These are phyloP conservation scores for Hydractinia symbiolongicarpus DNA, from an alignment of 30 jellyfish, hydroid and myxozoan species.

Conservation along the genomic window DNA sequence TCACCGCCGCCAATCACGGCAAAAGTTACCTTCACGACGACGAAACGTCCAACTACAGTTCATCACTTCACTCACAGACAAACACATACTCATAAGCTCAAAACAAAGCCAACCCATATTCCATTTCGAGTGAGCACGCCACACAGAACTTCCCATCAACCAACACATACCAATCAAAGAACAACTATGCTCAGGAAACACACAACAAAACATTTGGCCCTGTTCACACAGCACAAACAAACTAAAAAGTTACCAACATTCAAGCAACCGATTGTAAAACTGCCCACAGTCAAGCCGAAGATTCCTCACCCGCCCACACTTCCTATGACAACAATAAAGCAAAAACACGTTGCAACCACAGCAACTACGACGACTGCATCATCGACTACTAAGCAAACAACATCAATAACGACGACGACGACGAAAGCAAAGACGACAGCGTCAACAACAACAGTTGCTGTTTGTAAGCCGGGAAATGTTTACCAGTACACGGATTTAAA, in stretches of 20 bases:
- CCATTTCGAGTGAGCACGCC: neutral
- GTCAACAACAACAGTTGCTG: slow-evolving; percentile 33
- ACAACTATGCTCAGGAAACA: neutral
- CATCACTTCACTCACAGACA: neutral
- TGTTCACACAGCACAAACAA: slow-evolving; percentile 1
- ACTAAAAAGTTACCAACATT: neutral
- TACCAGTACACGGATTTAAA: slow-evolving; percentile 68
- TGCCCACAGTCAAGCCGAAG: neutral
- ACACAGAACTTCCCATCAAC: slow-evolving; percentile 14
- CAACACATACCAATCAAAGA: slow-evolving; percentile 11
- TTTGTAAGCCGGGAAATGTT: slow-evolving; percentile 64
- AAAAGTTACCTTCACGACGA: slow-evolving; percentile 40
- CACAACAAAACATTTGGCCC: neutral
- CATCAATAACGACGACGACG: slow-evolving; percentile 23
- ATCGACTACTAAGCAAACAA: neutral
- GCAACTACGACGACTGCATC: slow-evolving; percentile 19
- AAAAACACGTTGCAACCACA: slow-evolving; percentile 62
- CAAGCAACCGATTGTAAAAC: neutral
- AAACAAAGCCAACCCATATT: slow-evolving; percentile 2
- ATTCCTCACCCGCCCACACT: slow-evolving; percentile 40
- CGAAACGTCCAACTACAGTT: slow-evolving; percentile 55
- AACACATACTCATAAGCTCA: neutral
- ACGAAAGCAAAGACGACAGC: slow-evolving; percentile 35
- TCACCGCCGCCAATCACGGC: slow-evolving; percentile 50
- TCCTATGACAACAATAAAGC: slow-evolving; percentile 39